phyloP scores from a whole-genome alignment of 2,113 vertebrate species.

The Grantiella picta region DNA sequence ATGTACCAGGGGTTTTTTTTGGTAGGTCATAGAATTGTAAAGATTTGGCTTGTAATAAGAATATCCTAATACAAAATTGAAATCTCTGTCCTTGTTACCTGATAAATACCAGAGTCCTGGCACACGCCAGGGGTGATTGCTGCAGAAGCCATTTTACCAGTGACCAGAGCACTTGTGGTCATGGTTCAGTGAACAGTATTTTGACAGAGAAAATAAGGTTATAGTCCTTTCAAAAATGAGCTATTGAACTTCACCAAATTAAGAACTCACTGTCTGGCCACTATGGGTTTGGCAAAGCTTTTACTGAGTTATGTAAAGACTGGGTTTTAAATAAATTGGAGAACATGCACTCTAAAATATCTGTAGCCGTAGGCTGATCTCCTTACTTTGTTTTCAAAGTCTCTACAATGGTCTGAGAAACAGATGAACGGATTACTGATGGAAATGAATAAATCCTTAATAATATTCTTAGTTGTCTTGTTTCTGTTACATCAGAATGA shows the following conservation, averaged over 20 bases:
- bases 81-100: not conserved
- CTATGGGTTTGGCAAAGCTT: constrained; percentile 1
- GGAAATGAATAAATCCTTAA: not conserved
- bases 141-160: constrained; percentile 6
- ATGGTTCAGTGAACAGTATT: constrained; percentile 31
- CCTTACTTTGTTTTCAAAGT: not conserved
- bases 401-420: not conserved
- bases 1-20: not conserved
- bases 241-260: not conserved
- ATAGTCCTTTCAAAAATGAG: constrained; percentile 31
- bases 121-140: not conserved
- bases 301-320: not conserved
- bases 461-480: not conserved
- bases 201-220: constrained; percentile 55
- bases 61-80: not conserved
- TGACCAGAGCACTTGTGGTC: constrained; percentile 15
- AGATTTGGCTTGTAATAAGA: not conserved
- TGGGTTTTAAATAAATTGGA: not conserved
- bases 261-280: not conserved
- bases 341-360: not conserved
- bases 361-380: not conserved
- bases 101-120: not conserved
- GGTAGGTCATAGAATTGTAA: not conserved
- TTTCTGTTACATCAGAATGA: not conserved
- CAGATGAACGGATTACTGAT: not conserved